Base-by-base conservation (phyloP, 1,140 invertebrate genomes). In the Euura saliciscinereae region DNA sequence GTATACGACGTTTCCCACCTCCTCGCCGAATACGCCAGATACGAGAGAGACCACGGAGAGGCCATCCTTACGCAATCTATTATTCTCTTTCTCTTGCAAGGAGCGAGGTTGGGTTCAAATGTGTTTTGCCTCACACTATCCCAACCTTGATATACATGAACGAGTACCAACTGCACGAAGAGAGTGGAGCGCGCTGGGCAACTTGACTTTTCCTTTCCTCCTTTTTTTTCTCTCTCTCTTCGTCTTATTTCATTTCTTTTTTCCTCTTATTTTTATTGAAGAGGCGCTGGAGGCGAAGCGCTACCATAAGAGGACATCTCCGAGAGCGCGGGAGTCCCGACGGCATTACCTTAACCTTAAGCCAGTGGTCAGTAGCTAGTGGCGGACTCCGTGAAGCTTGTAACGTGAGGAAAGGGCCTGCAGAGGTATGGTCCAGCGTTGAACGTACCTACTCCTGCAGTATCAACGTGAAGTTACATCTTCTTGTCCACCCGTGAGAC, bases 281-380 rank as follows among this genome's bases (percentile, higher is more conserved):
- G 51, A 59, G 51, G 51, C 28, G 28, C 28, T n/a, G 51, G 13
- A 59, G 3, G 51, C 51, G 51, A 59, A 59, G 51, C 51, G 51
- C 51, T 59, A 59, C 51, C 51, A 59, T 59, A 59, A 59, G 51
- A 59, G 51, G 51, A 59, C 51, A 59, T 59, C 51, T 59, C 51
- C 51, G 51, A n/a, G 51, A 59, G 8, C 51, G 51, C 51, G 51
- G 13, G 51, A 59, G 51, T 28, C 28, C 28, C 28, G 28, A 28
- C 28, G 28, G 28, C 28, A 28, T 28, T 28, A 28, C 28, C 28
- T 28, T 28, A 28, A 28, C 28, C 28, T 28, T 28, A 28, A 28
- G 28, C 28, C 28, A 28, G 28, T 28, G 28, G 28, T 28, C 28
- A 28, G 28, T 28, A 28, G 28, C 28, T 28, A 28, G 28, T 28